Evolutionary conservation across 2,113 vertebrate genomes (phyloP).

Genomic region (Anarrhichthys ocellatus): DNA sequence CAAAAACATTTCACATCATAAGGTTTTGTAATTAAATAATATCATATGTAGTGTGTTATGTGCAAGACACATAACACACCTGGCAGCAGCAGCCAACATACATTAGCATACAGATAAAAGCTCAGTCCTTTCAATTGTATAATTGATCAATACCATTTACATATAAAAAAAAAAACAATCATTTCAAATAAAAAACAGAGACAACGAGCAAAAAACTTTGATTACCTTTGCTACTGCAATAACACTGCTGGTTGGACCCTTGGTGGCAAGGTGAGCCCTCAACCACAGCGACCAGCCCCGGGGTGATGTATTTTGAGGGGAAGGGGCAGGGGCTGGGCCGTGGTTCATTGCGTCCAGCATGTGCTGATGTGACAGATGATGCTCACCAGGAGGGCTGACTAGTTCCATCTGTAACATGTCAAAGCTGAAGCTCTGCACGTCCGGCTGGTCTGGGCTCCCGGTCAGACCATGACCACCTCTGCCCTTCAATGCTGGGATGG

Average conservation of each 20-base stretch:
- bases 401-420: conserved; percentile 52
- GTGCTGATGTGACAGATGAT: conserved; percentile 49
- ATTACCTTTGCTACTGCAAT: neutral
- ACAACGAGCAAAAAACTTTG: neutral
- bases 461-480: conserved; percentile 36
- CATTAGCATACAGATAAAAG: neutral
- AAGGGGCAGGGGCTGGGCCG: conserved; percentile 15
- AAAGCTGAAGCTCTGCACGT: conserved; percentile 5
- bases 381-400: conserved; percentile 46
- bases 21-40: neutral
- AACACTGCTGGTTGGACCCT: neutral
- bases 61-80: neutral
- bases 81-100: neutral
- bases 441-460: neutral
- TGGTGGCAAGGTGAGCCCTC: conserved; percentile 3
- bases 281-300: conserved; percentile 15
- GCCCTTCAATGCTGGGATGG: conserved; percentile 16
- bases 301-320: conserved; percentile 34
- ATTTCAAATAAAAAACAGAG: neutral
- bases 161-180: neutral
- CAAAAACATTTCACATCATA: neutral
- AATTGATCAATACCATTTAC: neutral
- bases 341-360: conserved; percentile 33
- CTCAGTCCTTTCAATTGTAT: neutral
- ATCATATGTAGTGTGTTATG: neutral